Percentiles rank a stretch among this genome's conserved stretches.
Evolutionary conservation across 2,888 invertebrate species (phyloP).

Genomic region (Dynastes hyllus): DNA sequence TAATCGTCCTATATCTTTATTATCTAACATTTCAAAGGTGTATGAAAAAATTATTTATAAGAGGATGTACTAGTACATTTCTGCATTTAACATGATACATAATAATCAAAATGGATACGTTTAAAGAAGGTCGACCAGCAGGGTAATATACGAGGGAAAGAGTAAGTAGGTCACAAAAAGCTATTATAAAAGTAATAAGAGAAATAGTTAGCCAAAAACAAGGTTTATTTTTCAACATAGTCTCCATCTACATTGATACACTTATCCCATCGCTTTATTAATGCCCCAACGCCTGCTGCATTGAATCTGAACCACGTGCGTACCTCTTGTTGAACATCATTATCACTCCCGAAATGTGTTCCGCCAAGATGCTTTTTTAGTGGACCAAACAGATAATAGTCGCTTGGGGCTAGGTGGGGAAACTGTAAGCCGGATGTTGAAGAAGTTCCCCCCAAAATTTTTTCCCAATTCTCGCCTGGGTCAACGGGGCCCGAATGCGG

Average conservation of each 20-base stretch:
- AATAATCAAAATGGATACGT: no score
- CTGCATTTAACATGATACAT: no score
- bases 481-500: no score
- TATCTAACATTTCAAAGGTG: no score
- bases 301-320: background rate
- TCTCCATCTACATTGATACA: background rate
- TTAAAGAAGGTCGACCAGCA: background rate
- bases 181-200: no score
- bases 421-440: background rate
- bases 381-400: background rate
- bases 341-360: background rate
- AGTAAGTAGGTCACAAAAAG: conserved; percentile 7
- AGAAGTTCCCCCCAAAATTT: background rate
- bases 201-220: background rate
- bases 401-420: no score
- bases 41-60: no score
- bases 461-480: background rate
- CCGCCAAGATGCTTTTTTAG: background rate
- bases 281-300: background rate
- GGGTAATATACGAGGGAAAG: background rate
- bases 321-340: background rate
- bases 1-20: no score
- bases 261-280: background rate
- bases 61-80: no score
- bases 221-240: background rate